Evolutionary conservation across 2,113 vertebrate species (phyloP), one percentile per base, ranked within the genome.

Genomic region (Heterochromis multidens): DNA sequence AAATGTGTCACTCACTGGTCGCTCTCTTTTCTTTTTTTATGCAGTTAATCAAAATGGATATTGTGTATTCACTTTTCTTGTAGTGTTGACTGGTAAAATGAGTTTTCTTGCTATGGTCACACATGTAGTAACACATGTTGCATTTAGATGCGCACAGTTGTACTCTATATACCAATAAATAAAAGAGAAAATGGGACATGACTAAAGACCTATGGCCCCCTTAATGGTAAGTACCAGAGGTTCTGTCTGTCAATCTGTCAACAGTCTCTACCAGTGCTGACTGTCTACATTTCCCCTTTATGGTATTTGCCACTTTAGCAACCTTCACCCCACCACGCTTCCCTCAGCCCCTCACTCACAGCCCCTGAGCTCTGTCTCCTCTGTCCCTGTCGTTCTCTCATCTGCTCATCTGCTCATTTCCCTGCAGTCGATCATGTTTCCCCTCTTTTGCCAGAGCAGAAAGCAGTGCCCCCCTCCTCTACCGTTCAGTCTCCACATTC

Each of bases 171-270:
- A 27, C 27, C 82, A 87, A 91, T 89, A 90, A 91, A 91, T 35
- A 84, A 54, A 31, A 85, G 78, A 83, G 76, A 86, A 65, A 89
- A 90, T 76, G 27, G 37, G 70, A 63, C 37, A 79, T 88, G 77
- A 72, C 80, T 35, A 11, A 81, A 86, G 84, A 86, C 86, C 84
- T 80, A 52, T 90, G 81, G 63, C 84, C 56, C 78, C 61, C 46
- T 90, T 88, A 88, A 91, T 90, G 84, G 65, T 46, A 62, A 46
- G 79, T 83, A 93, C 90, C 92, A 95, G 90, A 86, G 91, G 89
- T 90, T 90, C 93, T 90, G 91, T 94, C 94, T 62, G 85, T 95
- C 93, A 93, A 74, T 82, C 92, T 94, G 93, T 95, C 94, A 94
- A 65, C 93, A 91, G 84, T 84, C 25, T 84, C 77, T 82, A 87